Base-by-base conservation (phyloP, 2,113 vertebrate genomes). In the Dipodomys merriami region DNA sequence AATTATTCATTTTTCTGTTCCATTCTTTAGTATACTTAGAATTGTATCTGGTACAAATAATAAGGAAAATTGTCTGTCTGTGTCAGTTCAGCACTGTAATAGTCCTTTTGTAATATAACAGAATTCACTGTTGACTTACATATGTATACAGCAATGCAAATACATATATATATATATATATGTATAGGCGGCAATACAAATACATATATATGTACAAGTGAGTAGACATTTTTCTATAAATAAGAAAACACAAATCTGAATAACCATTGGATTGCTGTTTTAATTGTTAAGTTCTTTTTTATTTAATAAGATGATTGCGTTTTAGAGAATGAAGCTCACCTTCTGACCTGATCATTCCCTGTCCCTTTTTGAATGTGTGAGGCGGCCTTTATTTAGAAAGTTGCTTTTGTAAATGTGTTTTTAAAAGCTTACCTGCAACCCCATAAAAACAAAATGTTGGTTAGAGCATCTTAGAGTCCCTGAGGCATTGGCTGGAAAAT, bases 351-450 rank as follows among this genome's bases (percentile, higher is more conserved):
- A 69, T 84, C 57, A 13, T 74, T 4, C 46, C 9, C 3, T 88
- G 18, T 20, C 78, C 33, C 15, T 39, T 81, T 86, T 30, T 65
- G n/a, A 69, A 39, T 65, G 25, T 90, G 65, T 83, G 39, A 78
- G 60, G 46, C 77, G 7, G 57, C n/a, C 33, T 84, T 93, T 77
- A 67, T 79, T 49, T 39, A 68, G 72, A 91, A 35, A 88, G 23
- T 57, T 82, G 23, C 82, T 94, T 94, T 74, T 1, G 0, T 91
- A 60, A 93, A 80, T 86, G 46, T 91, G 94, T 44, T 82, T 94
- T 96, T 53, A 65, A 83, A 92, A 60, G 35, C 10, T 90, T 90
- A 90, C 29, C 80, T 57, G 46, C 35, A 71, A 60, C 29, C 46
- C 76, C 78, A 90, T 7, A 71, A 93, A 74, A 64, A 44, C 57